Evolutionary conservation across 2,113 vertebrate genomes (phyloP).

Genomic region (Nothoprocta pentlandii): DNA sequence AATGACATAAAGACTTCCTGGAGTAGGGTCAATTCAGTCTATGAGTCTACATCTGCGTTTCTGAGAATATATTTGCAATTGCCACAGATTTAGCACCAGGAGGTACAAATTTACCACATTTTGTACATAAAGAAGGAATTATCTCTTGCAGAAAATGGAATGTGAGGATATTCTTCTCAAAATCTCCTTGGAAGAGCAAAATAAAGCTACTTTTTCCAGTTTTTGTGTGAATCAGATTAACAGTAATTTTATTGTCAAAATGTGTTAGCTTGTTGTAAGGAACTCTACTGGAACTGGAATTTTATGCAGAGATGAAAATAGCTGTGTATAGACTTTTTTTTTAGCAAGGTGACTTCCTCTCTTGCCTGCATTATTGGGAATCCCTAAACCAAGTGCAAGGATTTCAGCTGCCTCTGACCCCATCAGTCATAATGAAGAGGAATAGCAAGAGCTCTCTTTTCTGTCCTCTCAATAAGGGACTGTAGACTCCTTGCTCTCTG

Average conservation of each 20-base stretch:
- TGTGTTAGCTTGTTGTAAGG: not conserved
- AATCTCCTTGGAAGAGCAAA: not conserved
- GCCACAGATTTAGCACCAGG: not conserved
- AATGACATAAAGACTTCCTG: not conserved
- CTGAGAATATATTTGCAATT: not conserved
- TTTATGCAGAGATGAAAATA: not conserved
- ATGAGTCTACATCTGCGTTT: not conserved
- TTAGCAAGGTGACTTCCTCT: not conserved
- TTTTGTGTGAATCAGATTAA: not conserved
- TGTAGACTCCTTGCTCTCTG: no score
- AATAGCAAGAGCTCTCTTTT: not conserved
- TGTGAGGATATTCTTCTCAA: not conserved
- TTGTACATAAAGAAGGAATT: not conserved
- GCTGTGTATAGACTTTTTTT: not conserved
- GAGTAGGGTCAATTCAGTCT: not conserved
- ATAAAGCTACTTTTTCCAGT: not conserved
- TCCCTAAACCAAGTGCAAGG: fast-evolving
- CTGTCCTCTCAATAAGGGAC: no score
- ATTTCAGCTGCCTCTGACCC: not conserved
- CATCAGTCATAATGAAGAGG: not conserved
- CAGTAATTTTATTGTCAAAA: not conserved
- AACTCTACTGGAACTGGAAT: not conserved
- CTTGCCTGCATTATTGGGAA: not conserved
- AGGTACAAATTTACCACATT: not conserved
- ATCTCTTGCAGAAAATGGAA: not conserved